A percentile compares a stretch with the other conserved stretches of the same genome.
Conservation (phyloP, 2,113 vertebrate species). For the Lagenorhynchus albirostris region DNA sequence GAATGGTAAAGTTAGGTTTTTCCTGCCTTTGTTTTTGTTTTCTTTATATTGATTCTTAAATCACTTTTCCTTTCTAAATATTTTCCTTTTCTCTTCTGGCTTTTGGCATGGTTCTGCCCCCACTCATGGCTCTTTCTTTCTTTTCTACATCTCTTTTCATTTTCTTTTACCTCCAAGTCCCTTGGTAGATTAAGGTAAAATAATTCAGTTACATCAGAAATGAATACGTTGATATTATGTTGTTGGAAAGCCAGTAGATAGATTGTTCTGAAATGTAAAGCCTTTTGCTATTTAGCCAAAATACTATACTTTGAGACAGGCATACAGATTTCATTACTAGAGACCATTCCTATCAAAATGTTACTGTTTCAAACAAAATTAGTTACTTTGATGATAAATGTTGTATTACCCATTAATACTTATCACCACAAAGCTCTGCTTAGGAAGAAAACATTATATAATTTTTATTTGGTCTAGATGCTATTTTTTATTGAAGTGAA, state of each 20-base stretch:
- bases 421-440: neutral
- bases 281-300: neutral
- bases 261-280: neutral
- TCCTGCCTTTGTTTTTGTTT: constrained; percentile 6
- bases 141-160: neutral
- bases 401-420: neutral
- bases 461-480: neutral
- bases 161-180: neutral
- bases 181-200: neutral
- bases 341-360: neutral
- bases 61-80: neutral
- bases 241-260: neutral
- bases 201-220: neutral
- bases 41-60: neutral
- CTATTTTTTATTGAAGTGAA: constrained; percentile 5
- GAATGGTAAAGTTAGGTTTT: constrained; percentile 84
- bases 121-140: neutral
- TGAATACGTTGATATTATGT: neutral
- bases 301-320: neutral
- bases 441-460: neutral
- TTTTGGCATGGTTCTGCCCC: neutral
- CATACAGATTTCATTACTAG: neutral
- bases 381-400: constrained; percentile 6
- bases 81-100: neutral
- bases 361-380: constrained; percentile 1